A percentile compares a stretch with the other conserved stretches of the same genome.
These are phyloP conservation scores for Apogon talboti DNA, from an alignment of 2,797 vertebrate species.

Conservation along the genomic window DNA sequence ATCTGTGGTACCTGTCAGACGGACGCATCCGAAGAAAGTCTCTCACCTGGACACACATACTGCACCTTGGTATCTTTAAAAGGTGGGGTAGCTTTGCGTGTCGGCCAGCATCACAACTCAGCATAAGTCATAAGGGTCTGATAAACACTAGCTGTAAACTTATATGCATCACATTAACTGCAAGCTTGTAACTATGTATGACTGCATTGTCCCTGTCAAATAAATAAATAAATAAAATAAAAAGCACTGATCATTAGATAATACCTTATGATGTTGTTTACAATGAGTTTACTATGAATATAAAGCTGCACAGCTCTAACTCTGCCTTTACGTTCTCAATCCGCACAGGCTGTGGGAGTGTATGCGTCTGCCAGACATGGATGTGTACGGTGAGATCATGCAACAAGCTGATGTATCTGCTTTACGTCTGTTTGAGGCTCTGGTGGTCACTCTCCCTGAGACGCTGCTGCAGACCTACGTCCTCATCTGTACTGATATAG, in stretches of 20 bases:
- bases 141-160: too few species aligned
- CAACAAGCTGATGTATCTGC: constrained; percentile 85
- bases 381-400: constrained; percentile 73
- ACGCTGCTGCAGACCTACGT: constrained; percentile 87
- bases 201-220: too few species aligned
- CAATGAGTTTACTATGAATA: too few species aligned
- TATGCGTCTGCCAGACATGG: constrained; percentile 29
- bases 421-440: constrained; percentile 86
- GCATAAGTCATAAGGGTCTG: background rate
- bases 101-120: background rate
- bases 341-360: constrained; percentile 85
- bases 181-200: too few species aligned
- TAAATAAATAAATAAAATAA: too few species aligned
- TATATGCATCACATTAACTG: too few species aligned
- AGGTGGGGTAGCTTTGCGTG: constrained; percentile 67
- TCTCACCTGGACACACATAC: constrained; percentile 82
- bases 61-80: constrained; percentile 90
- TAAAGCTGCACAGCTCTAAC: background rate
- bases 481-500: constrained; percentile 82
- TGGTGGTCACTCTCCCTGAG: constrained; percentile 88
- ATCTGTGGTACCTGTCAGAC: constrained; percentile 86
- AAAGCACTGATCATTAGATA: background rate
- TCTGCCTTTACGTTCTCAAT: background rate
- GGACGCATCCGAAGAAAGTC: constrained; percentile 69
- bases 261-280: background rate